Percentiles rank a stretch among this genome's conserved stretches.
Evolutionary conservation across 2,888 invertebrate species (phyloP).

Genomic region (Netelia inedita): DNA sequence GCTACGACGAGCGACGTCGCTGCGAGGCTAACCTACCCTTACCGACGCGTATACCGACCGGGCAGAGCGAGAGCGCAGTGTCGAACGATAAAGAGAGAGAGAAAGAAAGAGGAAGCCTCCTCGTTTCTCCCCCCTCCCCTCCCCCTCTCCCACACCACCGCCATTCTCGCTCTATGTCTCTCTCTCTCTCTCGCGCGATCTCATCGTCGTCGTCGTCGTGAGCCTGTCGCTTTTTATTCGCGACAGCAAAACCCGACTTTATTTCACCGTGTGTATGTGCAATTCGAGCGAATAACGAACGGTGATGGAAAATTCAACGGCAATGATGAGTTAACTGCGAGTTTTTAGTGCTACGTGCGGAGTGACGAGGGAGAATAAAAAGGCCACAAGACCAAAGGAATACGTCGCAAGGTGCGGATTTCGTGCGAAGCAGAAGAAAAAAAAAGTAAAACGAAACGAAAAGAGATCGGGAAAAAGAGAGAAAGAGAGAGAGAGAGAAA

Average conservation of each 20-base stretch:
- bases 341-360: slow-evolving; percentile 1
- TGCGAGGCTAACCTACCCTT: slow-evolving; percentile 23
- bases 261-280: not conserved
- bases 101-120: slow-evolving; percentile 63
- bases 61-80: slow-evolving; percentile 43
- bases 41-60: slow-evolving; percentile 60
- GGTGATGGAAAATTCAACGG: not conserved
- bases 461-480: not conserved
- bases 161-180: slow-evolving; percentile 68
- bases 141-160: slow-evolving; percentile 36
- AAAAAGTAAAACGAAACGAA: not conserved
- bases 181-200: slow-evolving; percentile 71
- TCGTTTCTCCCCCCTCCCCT: slow-evolving; percentile 14
- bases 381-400: not conserved
- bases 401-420: slow-evolving; percentile 45
- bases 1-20: slow-evolving; percentile 15
- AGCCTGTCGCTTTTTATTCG: slow-evolving; percentile 44
- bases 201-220: slow-evolving; percentile 71
- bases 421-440: slow-evolving; percentile 14
- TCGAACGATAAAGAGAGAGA: slow-evolving; percentile 46
- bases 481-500: not conserved
- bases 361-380: not conserved
- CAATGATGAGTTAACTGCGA: not conserved
- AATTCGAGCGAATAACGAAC: not conserved
- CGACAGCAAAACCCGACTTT: slow-evolving; percentile 3